Base-by-base conservation (phyloP, 2,888 invertebrate species). In the Leptothorax acervorum region DNA sequence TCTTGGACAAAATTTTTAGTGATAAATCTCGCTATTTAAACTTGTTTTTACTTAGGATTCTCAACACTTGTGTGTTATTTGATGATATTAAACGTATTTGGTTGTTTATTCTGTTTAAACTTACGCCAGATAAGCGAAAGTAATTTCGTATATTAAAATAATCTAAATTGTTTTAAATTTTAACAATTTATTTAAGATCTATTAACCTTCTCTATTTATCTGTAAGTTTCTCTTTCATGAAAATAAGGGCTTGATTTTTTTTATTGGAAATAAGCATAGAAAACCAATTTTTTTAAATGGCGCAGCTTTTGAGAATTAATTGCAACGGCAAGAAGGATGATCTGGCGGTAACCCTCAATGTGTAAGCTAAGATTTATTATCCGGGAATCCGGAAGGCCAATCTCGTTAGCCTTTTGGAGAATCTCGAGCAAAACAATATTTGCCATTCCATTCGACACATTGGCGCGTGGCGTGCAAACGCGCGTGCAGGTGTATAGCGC, bases 391-490 rank as follows among this genome's bases (percentile, higher is more conserved):
- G 0, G 48, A 23, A n/a, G 53, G 42, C 82, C 81, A 63, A 74
- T 35, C 18, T 74, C 75, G 79, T 81, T 75, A 60, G 63, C 81
- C 82, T 81, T 82, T 82, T 82, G 63, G 57, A 48, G 45, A 74
- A 74, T 60, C 53, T 75, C 79, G 48, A 48, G 79, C 60, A 18
- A 39, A 81, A 74, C 60, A 81, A 81, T 81, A 81, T 81, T 81
- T 81, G 35, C 60, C 60, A 39, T 60, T 74, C 60, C 79, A 48
- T 81, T 75, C 75, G 75, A 74, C 79, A 74, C 79, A 74, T 79
- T 53, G 82, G 63, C 82, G 79, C 53, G 53, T 82, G 53, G 62
- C 82, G 62, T 63, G 81, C 82, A 82, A 82, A 78, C 82, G 78
- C 82, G 78, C 81, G 82, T 55, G 60, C 82, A 82, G 82, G 63